A percentile compares a stretch with the other conserved stretches of the same genome.
phyloP scores from a whole-genome alignment of 2,888 invertebrate genomes.

The Drosophila mettleri region DNA sequence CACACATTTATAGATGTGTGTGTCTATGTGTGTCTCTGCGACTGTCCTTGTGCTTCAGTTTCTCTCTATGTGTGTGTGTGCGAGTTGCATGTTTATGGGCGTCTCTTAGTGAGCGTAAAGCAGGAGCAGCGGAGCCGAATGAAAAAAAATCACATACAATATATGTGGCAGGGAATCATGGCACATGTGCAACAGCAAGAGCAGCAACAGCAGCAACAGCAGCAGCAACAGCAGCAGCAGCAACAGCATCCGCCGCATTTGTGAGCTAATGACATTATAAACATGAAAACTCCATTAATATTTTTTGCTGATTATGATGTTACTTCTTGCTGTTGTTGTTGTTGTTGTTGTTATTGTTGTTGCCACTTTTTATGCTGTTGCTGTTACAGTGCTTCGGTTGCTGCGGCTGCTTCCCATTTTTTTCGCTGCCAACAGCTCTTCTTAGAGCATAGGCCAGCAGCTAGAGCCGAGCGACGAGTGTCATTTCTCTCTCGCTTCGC shows the following conservation, averaged over 20 bases:
- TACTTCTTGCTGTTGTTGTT: constrained; percentile 39
- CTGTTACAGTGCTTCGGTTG: constrained; percentile 36
- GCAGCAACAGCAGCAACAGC: constrained; percentile 29
- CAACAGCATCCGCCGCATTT: constrained; percentile 74
- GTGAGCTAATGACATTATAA: constrained; percentile 83
- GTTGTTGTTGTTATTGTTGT: constrained; percentile 20
- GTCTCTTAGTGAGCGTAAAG: constrained; percentile 65
- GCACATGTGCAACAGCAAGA: constrained; percentile 68
- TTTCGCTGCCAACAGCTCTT: constrained; percentile 48
- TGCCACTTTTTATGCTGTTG: constrained; percentile 67
- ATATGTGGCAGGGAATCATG: constrained; percentile 76
- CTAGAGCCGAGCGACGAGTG: constrained; percentile 38
- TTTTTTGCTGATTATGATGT: constrained; percentile 77
- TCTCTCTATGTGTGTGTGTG: constrained; percentile 29
- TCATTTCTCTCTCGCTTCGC: constrained; percentile 71
- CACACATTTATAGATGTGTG: constrained; percentile 78
- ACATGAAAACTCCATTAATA: constrained; percentile 83
- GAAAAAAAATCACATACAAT: constrained; percentile 69
- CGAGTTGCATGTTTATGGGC: constrained; percentile 73
- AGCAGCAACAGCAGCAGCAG: constrained; percentile 34
- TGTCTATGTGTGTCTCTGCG: constrained; percentile 40
- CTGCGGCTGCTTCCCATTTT: constrained; percentile 18
- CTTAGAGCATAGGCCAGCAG: constrained; percentile 61
- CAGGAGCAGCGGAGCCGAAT: constrained; percentile 41
- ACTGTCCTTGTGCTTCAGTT: constrained; percentile 16